Conservation (phyloP, 2,888 invertebrate genomes). For the Cartodere bifasciata region DNA sequence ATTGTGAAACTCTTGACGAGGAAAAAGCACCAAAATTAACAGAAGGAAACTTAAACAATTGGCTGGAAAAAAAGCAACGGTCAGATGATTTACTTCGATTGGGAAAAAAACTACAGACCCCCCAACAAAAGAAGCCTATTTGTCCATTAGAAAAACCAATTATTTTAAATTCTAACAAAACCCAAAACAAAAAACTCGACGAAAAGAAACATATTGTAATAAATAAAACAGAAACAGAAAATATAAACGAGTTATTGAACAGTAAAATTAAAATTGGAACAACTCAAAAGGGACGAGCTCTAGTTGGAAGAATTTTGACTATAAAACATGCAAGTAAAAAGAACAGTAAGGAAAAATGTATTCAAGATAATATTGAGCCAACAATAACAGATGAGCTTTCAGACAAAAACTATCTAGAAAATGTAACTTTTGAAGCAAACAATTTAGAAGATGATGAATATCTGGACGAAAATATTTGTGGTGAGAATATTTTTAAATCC, state of each 20-base stretch:
- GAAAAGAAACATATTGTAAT: no score
- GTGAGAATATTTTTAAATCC: conserved; percentile 1
- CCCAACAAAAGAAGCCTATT: background rate
- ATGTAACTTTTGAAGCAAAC: conserved; percentile 7
- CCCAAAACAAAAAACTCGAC: no score
- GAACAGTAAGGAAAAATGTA: conserved; percentile 3
- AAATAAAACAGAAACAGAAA: no score
- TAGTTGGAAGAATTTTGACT: conserved; percentile 23
- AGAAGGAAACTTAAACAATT: no score
- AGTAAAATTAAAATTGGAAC: conserved; percentile 23
- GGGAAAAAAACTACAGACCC: no score
- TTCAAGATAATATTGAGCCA: background rate
- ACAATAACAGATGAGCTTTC: conserved; percentile 5
- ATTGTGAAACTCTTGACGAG: no score
- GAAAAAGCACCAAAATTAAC: no score
- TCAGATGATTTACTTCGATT: no score
- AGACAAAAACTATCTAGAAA: conserved; percentile 5
- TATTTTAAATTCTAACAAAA: background rate
- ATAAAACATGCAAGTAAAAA: conserved; percentile 20
- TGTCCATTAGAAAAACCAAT: conserved; percentile 1
- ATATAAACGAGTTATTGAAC: conserved; percentile 19
- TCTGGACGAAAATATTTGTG: conserved; percentile 5
- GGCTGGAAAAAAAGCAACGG: no score
- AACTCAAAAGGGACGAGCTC: conserved; percentile 20
- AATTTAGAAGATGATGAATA: conserved; percentile 4